A percentile compares a stretch with the other conserved stretches of the same genome.
These are phyloP conservation scores for Orestias chungarensis DNA, from an alignment of 2,797 vertebrate genomes.

Conservation along the genomic window DNA sequence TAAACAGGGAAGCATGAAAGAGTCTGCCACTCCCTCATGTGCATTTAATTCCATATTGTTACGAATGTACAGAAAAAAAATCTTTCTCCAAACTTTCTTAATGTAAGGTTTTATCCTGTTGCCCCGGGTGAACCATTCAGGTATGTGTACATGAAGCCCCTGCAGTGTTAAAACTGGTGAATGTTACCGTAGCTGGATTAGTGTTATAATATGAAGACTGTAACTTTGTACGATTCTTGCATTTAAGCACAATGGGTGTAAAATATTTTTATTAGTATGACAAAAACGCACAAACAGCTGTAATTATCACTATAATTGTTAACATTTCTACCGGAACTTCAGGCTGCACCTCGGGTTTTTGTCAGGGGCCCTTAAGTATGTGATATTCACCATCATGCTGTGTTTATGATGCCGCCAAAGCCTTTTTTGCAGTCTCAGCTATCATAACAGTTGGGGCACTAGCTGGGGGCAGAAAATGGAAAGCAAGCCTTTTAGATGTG, in stretches of 20 bases:
- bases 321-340: conserved; percentile 48
- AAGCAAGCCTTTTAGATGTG: conserved; percentile 62
- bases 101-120: not conserved
- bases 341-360: conserved; percentile 51
- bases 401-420: conserved; percentile 69
- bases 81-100: not conserved
- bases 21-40: too few species aligned
- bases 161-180: not conserved
- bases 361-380: conserved; percentile 57
- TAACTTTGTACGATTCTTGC: conserved; percentile 36
- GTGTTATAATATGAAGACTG: conserved; percentile 15
- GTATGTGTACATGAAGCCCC: not conserved
- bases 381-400: conserved; percentile 69
- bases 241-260: conserved; percentile 33
- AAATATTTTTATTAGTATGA: conserved; percentile 59
- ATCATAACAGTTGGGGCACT: conserved; percentile 62
- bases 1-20: too few species aligned
- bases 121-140: not conserved
- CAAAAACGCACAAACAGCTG: conserved; percentile 52
- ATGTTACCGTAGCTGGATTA: not conserved
- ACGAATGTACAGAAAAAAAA: not conserved
- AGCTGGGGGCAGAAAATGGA: conserved; percentile 55
- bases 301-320: conserved; percentile 68
- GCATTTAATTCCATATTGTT: not conserved
- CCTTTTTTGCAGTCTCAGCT: conserved; percentile 66